Base-by-base conservation (phyloP, 1,140 invertebrate genomes). In the Aplysia californica region DNA sequence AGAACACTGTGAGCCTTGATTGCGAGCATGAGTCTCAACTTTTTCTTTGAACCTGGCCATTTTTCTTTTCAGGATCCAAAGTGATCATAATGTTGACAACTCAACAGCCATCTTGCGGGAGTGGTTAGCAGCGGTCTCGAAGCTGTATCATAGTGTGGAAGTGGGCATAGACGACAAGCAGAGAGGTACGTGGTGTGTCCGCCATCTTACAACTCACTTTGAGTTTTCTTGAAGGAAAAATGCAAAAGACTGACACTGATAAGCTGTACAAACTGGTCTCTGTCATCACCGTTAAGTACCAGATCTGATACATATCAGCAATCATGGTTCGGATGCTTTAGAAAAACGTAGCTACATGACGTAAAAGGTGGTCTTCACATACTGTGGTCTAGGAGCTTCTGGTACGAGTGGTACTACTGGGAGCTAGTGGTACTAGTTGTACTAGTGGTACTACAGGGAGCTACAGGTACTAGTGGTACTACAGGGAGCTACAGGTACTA, bases 81-180 rank as follows among this genome's bases (percentile, higher is more conserved):
- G 66, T 69, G 65, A 76, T 26, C 74, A 76, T 26, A 67, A 76
- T 59, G 31, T 41, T 44, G 65, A 76, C 59, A 67, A 76, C 69
- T 59, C 73, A 15, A 79, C 93, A 66, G 91, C 93, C 74, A 92
- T 98, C 77, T 84, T 98, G 36, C 90, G 93, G 67, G 89, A 92
- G 68, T 98, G 97, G 97, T 84, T 95, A 15, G 74, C 90, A 0
- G 87, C 91, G 38, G 91, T 93, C 39, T 89, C 90, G 67, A 81
- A 91, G 23, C 82, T 92, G 6, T 98, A 98, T 90, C 94, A 96
- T 89, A 92, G 91, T 3, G 88, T 97, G 2, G 91, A 95, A 86
- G 90, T 93, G 36, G 89, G 92, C 68, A 89, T 94, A 68, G 89
- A 93, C 80, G 89, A 93, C 72, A 80, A 83, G 36, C 84, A 91